Conservation (phyloP, 2,888 invertebrate species). For the Blera fallax region DNA sequence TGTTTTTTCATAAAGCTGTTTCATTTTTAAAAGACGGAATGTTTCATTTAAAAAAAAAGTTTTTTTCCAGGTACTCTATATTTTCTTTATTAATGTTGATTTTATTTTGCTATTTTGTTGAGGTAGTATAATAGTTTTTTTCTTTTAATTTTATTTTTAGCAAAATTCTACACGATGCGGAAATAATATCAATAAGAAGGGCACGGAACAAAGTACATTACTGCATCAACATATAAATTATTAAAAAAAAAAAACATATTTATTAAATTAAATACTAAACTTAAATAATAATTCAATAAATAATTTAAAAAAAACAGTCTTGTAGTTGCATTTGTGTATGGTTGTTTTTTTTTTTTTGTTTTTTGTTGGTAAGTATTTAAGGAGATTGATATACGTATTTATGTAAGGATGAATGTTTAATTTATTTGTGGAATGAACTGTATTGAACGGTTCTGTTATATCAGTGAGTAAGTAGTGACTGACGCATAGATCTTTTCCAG, state of each 20-base stretch:
- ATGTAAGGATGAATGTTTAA: background rate
- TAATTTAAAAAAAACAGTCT: constrained; percentile 78
- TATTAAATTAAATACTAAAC: constrained; percentile 48
- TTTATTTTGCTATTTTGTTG: constrained; percentile 39
- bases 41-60: constrained; percentile 7
- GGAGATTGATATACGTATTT: background rate
- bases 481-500: too few relatives aligned
- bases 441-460: background rate
- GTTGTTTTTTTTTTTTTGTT: constrained; percentile 73
- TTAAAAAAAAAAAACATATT: constrained; percentile 18
- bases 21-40: constrained; percentile 64
- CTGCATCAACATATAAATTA: constrained; percentile 60
- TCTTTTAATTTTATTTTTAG: constrained; percentile 28
- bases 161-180: constrained; percentile 32
- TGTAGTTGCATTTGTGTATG: constrained; percentile 80
- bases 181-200: constrained; percentile 45
- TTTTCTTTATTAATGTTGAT: constrained; percentile 1
- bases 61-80: constrained; percentile 60
- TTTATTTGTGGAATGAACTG: constrained; percentile 28
- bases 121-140: constrained; percentile 44
- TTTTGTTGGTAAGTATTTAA: constrained; percentile 38
- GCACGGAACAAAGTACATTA: constrained; percentile 36
- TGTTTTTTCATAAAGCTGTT: background rate
- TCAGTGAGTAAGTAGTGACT: too few relatives aligned
- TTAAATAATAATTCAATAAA: constrained; percentile 66